These are phyloP conservation scores for Nymphicus hollandicus DNA, from an alignment of 2,113 vertebrate species.

Conservation along the genomic window DNA sequence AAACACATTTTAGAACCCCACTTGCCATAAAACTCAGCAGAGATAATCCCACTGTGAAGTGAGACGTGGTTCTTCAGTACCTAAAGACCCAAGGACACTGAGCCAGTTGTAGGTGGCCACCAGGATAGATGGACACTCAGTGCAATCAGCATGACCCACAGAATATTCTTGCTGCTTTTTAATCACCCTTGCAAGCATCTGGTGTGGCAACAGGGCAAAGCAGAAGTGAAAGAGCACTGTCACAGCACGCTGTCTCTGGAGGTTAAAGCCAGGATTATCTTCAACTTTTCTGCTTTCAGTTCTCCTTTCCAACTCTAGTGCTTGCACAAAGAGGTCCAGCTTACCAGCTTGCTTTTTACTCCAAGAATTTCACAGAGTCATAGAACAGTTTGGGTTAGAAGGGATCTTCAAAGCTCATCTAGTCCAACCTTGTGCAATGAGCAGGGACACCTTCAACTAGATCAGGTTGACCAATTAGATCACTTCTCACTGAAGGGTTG, in stretches of 20 bases:
- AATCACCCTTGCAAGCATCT: background rate
- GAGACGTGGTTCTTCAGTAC: accelerated
- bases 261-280: background rate
- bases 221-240: background rate
- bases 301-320: background rate
- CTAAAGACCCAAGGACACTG: background rate
- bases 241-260: accelerated
- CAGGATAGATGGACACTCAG: background rate
- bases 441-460: background rate
- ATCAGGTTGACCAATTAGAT: background rate
- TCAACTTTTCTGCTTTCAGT: background rate
- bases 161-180: background rate
- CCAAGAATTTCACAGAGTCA: background rate
- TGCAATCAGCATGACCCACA: accelerated
- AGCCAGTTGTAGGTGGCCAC: background rate
- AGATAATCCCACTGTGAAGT: background rate
- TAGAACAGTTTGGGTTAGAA: background rate
- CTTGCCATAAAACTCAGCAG: accelerated
- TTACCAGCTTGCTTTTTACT: background rate
- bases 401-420: background rate
- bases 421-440: background rate
- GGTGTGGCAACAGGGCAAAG: background rate
- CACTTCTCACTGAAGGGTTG: background rate
- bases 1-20: background rate
- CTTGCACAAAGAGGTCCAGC: background rate